These are phyloP conservation scores for Heterocephalus glaber DNA, from an alignment of 2,113 vertebrate species.

Conservation along the genomic window DNA sequence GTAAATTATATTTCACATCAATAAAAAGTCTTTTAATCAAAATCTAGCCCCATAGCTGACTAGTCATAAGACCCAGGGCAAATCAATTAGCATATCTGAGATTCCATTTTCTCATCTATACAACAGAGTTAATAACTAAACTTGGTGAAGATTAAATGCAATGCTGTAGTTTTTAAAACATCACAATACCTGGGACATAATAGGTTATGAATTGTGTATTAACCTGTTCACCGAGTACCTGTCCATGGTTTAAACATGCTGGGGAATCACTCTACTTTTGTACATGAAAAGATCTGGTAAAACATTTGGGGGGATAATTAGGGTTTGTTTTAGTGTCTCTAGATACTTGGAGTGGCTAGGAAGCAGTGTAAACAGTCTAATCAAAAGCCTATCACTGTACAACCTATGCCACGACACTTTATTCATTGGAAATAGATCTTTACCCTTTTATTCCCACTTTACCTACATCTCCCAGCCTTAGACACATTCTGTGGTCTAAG, in stretches of 20 bases:
- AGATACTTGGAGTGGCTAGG: not conserved
- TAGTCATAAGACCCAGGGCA: not conserved
- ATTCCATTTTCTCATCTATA: slow-evolving; percentile 6
- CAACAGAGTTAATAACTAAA: slow-evolving; percentile 30
- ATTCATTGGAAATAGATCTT: slow-evolving; percentile 24
- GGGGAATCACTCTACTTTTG: not conserved
- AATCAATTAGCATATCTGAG: not conserved
- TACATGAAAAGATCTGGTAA: not conserved
- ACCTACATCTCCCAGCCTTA: not conserved
- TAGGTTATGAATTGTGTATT: not conserved
- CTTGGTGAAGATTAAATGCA: slow-evolving; percentile 31
- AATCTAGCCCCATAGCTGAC: not conserved
- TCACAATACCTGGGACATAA: not conserved
- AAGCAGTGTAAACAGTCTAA: not conserved
- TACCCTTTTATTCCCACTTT: not conserved
- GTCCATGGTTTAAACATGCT: not conserved
- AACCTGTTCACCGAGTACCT: not conserved
- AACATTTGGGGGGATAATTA: not conserved
- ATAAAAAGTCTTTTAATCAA: slow-evolving; percentile 23
- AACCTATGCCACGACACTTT: not conserved
- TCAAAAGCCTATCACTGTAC: not conserved
- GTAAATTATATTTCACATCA: not conserved
- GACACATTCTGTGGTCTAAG: not conserved
- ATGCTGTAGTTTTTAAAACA: not conserved
- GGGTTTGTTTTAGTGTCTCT: slow-evolving; percentile 38